phyloP scores from a whole-genome alignment of 2,888 invertebrate genomes.

The Sinotaia quadrata region DNA sequence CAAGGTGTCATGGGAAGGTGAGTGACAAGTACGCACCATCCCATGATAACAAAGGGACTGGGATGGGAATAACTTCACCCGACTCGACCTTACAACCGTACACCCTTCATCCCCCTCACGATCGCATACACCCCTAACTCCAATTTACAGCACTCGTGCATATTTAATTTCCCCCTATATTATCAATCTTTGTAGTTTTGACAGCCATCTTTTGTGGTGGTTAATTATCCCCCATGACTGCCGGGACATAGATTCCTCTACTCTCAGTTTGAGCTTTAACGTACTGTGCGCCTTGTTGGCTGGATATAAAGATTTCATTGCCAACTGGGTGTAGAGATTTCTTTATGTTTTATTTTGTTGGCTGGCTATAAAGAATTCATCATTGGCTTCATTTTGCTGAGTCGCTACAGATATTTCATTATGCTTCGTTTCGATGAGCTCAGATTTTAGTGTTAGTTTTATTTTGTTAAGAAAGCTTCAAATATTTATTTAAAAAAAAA shows the following conservation, averaged over 20 bases:
- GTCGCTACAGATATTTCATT: too few relatives aligned
- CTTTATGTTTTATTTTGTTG: too few relatives aligned
- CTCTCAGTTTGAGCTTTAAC: not conserved
- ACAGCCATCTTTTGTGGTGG: not conserved
- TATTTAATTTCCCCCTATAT: too few relatives aligned
- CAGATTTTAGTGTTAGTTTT: too few relatives aligned
- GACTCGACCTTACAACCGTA: not conserved
- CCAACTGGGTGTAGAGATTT: too few relatives aligned
- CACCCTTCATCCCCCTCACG: not conserved
- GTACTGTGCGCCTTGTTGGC: not conserved
- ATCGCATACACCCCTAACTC: not conserved
- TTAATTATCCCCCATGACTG: not conserved
- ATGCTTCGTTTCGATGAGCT: too few relatives aligned
- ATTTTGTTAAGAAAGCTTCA: too few relatives aligned
- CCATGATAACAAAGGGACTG: not conserved
- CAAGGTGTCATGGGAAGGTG: not conserved
- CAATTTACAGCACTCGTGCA: not conserved
- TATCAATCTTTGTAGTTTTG: not conserved
- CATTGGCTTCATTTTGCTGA: too few relatives aligned
- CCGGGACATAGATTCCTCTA: not conserved
- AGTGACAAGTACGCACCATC: constrained; percentile 11
- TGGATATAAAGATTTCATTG: not conserved
- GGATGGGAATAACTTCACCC: not conserved
- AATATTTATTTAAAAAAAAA: too few relatives aligned
- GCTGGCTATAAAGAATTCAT: too few relatives aligned